Base-by-base conservation (phyloP, 1,140 invertebrate genomes). In the Bombus pyrosoma region DNA sequence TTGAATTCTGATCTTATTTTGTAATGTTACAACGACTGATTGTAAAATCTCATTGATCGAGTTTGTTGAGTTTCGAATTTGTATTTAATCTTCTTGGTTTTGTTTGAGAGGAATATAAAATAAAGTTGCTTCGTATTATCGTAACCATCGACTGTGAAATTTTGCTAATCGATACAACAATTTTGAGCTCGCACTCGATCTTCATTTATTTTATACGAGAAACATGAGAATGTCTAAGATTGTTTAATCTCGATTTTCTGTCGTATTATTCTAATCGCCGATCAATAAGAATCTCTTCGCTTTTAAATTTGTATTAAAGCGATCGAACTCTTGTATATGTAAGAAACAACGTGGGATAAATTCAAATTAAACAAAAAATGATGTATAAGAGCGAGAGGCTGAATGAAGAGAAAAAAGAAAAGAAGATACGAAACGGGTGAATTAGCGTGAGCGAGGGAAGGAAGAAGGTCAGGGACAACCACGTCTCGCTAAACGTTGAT, bases 401-500 rank as follows among this genome's bases (percentile, higher is more conserved):
- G 41, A 47, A 3, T 3, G 41, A 47, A 9, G 28, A 32, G 22
- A 6, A 25, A 28, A n/a, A 13, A 66, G 37, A 39, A 18, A 8
- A 9, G 74, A 22, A 75, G 73, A 47, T 1, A 37, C 32, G 34
- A 41, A 68, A 53, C 53, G 59, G 34, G 2, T 28, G 83, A 76
- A 83, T n/a, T 81, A 77, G 43, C 8, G 15, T 28, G 32, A 57
- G 18, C 66, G 83, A 72, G 62, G 43, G 32, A 62, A n/a, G 64
- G 73, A 84, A 85, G 62, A 88, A 68, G 84, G 84, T 80, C 59
- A 83, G 81, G 87, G 78, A 57, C 69, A 64, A 87, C 83, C 43
- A 82, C 43, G 59, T 41, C 53, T 77, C 32, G 78, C 47, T 81
- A 86, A 74, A 32, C 18, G 62, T 84, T 74, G 53, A 77, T 28